Evolutionary conservation across 1,140 invertebrate species (phyloP), one percentile per base, ranked within the genome.

Genomic region (Drosophila repleta): DNA sequence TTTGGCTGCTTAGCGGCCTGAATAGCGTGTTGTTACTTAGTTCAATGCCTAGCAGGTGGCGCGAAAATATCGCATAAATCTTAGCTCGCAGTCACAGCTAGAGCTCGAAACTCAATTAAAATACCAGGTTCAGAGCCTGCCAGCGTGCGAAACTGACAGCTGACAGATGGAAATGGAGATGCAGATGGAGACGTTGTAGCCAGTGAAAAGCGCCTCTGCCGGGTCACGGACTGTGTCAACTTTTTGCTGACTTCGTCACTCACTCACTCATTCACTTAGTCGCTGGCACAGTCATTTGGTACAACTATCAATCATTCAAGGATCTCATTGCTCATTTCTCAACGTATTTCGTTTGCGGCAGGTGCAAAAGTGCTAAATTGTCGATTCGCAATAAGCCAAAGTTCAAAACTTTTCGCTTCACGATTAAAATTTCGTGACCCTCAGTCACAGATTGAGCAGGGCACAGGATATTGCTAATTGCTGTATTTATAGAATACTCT

Each of bases 111-210:
- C 67, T 70, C 67, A 84, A 84, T 85, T 84, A 80, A 84, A 84
- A 85, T 85, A 78, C 64, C 82, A 84, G 81, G 81, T 81, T 84
- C 82, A 84, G 61, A 83, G 68, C 52, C 77, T 80, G 81, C 82
- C 77, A 76, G 61, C 73, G 39, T 76, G 63, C 45, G 43, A 61
- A 77, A 67, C 82, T 84, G 81, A 87, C 82, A 84, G 77, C 77
- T 87, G 81, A 87, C 82, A 81, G 81, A 81, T 85, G 80, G 73
- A 78, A 24, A 29, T 20, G 20, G 15, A 15, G 15, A 4, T 48
- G 58, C 48, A 49, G 32, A 43, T 17, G 39, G 39, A 43, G 39
- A n/a, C 37, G 37, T 29, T 29, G 29, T 24, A 37, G n/a, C 20
- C 51, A 65, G 63, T 41, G 37, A 60, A 73, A 80, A 58, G 58